phyloP scores from a whole-genome alignment of 2,888 invertebrate species.

The Cerastis rubricosa region DNA sequence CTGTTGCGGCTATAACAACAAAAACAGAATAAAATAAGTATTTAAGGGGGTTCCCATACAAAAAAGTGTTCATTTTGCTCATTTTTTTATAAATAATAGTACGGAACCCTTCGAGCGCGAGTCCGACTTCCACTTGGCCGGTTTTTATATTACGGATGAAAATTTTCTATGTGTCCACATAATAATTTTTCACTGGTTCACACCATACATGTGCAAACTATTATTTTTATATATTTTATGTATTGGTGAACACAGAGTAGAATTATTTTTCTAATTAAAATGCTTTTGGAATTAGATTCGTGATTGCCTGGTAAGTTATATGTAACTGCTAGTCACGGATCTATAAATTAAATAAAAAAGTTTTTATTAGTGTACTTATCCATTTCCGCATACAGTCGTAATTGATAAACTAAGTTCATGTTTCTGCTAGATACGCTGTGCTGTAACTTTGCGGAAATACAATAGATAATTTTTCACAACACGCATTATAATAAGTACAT shows the following conservation, averaged over 20 bases:
- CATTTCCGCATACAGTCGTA: neutral
- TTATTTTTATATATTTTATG: neutral
- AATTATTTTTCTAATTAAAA: neutral
- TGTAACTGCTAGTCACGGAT: neutral
- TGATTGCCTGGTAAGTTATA: neutral
- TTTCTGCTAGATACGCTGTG: neutral
- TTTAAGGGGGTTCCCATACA: too few relatives aligned
- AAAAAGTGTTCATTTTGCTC: too few relatives aligned
- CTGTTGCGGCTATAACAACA: too few relatives aligned
- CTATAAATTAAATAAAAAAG: neutral
- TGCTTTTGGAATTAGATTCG: neutral
- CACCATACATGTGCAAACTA: too few relatives aligned
- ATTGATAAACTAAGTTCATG: neutral
- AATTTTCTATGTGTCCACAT: too few relatives aligned
- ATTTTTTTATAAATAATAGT: too few relatives aligned
- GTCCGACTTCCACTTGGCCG: too few relatives aligned
- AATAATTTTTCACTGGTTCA: too few relatives aligned
- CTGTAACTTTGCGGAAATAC: conserved; percentile 1
- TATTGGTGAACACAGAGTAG: neutral
- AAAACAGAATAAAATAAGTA: too few relatives aligned
- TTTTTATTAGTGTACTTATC: neutral
- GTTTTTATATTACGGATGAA: too few relatives aligned
- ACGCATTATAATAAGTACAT: neutral
- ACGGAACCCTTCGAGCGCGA: too few relatives aligned
- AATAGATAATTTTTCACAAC: neutral